Evolutionary conservation across 2,888 invertebrate species (phyloP).

Genomic region (Sphinx pinastri): DNA sequence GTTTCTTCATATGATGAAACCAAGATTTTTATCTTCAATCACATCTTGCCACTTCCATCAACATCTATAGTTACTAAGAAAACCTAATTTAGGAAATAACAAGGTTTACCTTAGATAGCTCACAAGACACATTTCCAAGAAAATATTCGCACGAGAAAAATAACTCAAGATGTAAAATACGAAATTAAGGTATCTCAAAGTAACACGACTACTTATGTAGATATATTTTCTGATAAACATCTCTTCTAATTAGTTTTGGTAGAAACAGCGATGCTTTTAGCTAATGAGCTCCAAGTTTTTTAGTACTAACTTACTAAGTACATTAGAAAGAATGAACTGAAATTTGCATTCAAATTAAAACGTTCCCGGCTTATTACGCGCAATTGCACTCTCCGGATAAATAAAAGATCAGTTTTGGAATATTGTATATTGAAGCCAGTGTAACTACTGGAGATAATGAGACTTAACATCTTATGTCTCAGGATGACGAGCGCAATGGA

Average conservation of each 20-base stretch:
- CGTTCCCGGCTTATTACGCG: conserved; percentile 2
- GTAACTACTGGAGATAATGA: too few species aligned
- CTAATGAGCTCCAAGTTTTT: background rate
- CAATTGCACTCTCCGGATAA: conserved; percentile 20
- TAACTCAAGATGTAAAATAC: background rate
- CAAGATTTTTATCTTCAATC: too few species aligned
- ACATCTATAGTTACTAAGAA: too few species aligned
- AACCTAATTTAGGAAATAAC: too few species aligned
- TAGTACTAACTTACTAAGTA: conserved; percentile 2
- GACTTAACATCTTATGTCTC: too few species aligned
- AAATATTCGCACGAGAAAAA: background rate
- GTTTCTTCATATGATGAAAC: too few species aligned
- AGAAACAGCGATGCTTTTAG: background rate
- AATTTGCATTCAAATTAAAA: conserved; percentile 22
- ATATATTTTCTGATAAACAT: background rate
- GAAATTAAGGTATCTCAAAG: background rate
- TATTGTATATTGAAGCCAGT: too few species aligned
- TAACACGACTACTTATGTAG: background rate
- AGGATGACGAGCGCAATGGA: too few species aligned
- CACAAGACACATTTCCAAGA: background rate
- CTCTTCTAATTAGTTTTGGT: background rate
- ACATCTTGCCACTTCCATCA: too few species aligned
- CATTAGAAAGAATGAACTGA: conserved; percentile 18
- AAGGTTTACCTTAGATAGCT: too few species aligned
- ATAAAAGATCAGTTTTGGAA: conserved; percentile 15